Conservation (phyloP, 2,888 invertebrate genomes). For the Ichneumon xanthorius region DNA sequence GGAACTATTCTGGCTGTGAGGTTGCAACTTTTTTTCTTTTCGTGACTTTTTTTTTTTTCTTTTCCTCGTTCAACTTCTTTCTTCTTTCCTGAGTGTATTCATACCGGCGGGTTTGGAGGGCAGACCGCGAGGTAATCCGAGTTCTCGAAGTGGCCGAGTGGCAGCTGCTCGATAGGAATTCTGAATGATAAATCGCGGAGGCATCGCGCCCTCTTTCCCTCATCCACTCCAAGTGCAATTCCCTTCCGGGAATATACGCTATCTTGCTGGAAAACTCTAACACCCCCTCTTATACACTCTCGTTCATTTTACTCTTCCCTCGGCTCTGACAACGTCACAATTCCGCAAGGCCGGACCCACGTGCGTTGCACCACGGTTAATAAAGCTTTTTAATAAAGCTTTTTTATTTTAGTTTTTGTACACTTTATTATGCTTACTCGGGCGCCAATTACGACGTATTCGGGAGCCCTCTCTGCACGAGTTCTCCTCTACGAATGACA, state of each 20-base stretch:
- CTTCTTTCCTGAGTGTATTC: neutral
- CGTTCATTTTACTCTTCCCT: neutral
- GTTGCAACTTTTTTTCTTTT: neutral
- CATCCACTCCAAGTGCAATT: constrained; percentile 15
- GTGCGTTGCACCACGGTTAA: neutral
- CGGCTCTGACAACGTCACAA: neutral
- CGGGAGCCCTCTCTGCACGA: too few species aligned
- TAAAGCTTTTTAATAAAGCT: neutral
- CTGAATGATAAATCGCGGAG: constrained; percentile 18
- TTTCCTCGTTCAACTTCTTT: constrained; percentile 1
- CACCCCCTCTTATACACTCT: neutral
- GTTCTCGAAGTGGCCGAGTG: constrained; percentile 32
- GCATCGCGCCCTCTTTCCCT: neutral
- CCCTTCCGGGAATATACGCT: neutral
- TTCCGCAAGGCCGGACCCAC: neutral
- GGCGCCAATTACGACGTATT: too few species aligned
- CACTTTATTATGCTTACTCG: too few species aligned
- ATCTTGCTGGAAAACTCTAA: constrained; percentile 2
- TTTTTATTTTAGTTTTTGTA: neutral
- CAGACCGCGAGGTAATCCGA: constrained; percentile 21
- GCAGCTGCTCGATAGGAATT: constrained; percentile 31
- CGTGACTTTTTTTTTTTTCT: neutral
- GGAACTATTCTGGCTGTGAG: neutral
- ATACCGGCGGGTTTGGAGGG: neutral
- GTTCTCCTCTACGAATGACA: too few species aligned